These are phyloP conservation scores for Eutolmus rufibarbis DNA, from an alignment of 2,888 invertebrate genomes.

Conservation along the genomic window DNA sequence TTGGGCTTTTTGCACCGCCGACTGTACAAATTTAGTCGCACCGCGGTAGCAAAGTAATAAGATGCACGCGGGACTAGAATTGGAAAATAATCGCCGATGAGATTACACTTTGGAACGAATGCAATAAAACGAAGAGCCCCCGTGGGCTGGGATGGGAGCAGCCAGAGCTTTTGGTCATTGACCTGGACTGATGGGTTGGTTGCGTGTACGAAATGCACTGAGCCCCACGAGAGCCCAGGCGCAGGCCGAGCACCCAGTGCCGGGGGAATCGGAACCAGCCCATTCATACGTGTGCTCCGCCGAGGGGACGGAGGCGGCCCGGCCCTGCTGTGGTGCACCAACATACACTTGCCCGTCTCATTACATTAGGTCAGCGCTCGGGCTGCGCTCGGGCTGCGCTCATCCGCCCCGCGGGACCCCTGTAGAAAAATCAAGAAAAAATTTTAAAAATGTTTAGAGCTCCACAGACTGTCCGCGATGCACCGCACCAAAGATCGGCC, in stretches of 20 bases:
- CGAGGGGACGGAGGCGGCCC: background rate
- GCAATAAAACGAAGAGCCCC: slow-evolving; percentile 16
- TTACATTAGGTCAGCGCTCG: slow-evolving; percentile 35
- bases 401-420: background rate
- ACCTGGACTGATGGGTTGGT: slow-evolving; percentile 4
- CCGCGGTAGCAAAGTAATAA: background rate
- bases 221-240: background rate
- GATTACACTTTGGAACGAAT: slow-evolving; percentile 18
- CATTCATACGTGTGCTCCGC: background rate
- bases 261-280: background rate
- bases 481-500: background rate
- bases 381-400: background rate
- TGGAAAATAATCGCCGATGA: slow-evolving; percentile 23
- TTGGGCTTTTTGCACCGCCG: background rate
- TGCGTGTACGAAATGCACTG: slow-evolving; percentile 19
- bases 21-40: slow-evolving; percentile 16
- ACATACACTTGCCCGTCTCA: background rate
- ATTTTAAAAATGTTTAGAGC: slow-evolving; percentile 30
- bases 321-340: background rate
- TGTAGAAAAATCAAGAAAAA: slow-evolving; percentile 8
- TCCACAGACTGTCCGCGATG: background rate
- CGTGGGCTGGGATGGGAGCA: background rate
- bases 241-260: background rate
- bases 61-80: slow-evolving; percentile 23
- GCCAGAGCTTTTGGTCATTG: slow-evolving; percentile 20